Percentiles rank a stretch among this genome's conserved stretches.
phyloP scores from a whole-genome alignment of 2,113 vertebrate genomes.

The Prinia subflava region DNA sequence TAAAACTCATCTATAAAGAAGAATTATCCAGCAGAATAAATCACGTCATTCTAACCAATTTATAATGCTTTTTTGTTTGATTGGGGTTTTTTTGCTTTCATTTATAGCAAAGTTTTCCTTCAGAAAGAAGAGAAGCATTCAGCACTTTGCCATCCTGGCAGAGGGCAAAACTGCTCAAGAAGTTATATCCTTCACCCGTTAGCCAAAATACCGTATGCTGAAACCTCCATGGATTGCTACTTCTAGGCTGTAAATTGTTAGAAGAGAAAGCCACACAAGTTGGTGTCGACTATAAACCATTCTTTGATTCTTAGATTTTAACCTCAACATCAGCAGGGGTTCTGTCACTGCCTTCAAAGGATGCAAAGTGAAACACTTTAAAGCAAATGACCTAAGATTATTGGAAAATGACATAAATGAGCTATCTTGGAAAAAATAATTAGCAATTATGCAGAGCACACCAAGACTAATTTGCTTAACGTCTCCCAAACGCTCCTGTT shows the following conservation, averaged over 20 bases:
- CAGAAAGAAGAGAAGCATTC: background rate
- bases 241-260: background rate
- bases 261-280: background rate
- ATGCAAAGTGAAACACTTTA: background rate
- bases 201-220: background rate
- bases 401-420: background rate
- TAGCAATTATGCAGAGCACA: background rate
- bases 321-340: background rate
- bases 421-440: background rate
- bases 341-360: background rate
- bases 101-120: background rate
- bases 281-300: background rate
- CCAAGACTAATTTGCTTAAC: constrained; percentile 1
- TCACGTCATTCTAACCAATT: rapidly evolving
- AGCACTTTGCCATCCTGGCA: background rate
- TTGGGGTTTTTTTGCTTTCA: background rate
- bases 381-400: background rate
- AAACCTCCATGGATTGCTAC: background rate
- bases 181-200: background rate
- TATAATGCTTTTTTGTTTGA: background rate
- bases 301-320: background rate
- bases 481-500: background rate
- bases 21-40: background rate
- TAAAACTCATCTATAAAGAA: background rate
- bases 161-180: background rate